phyloP scores from a whole-genome alignment of 30 jellyfish, hydroid and myxozoan genomes.

The Rhopilema esculentum region DNA sequence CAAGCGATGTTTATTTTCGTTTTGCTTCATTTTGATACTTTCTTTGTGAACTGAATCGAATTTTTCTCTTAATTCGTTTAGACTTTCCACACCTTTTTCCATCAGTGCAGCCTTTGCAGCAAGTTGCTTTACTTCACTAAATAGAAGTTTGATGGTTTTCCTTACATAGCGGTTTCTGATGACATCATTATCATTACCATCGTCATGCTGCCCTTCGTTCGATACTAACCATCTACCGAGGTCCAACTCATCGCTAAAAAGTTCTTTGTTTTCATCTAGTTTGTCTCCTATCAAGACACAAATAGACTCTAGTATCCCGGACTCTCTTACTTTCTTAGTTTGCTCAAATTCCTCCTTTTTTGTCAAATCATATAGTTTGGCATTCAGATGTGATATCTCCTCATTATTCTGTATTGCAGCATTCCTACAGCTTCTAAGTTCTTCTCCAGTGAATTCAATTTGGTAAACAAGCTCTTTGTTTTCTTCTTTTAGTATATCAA shows the following conservation, averaged over 20 bases:
- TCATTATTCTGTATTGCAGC: neutral
- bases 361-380: neutral
- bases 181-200: too few relatives aligned
- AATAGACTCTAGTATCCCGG: too few relatives aligned
- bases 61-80: neutral
- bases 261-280: neutral
- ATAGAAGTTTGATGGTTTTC: neutral
- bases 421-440: neutral
- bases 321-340: too few relatives aligned
- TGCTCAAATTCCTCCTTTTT: neutral
- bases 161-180: too few relatives aligned
- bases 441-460: neutral
- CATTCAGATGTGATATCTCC: neutral
- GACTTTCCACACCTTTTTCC: neutral
- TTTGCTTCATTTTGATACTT: neutral
- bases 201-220: too few relatives aligned
- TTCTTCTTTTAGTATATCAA: neutral
- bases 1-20: neutral
- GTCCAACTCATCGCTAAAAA: neutral
- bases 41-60: slow-evolving; percentile 1
- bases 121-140: neutral
- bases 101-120: neutral
- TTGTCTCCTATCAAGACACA: neutral
- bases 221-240: too few relatives aligned
- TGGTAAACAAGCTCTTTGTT: neutral